Percentiles rank a stretch among this genome's conserved stretches.
Evolutionary conservation across 1,140 invertebrate species (phyloP).

Genomic region (Eurosta solidaginis): DNA sequence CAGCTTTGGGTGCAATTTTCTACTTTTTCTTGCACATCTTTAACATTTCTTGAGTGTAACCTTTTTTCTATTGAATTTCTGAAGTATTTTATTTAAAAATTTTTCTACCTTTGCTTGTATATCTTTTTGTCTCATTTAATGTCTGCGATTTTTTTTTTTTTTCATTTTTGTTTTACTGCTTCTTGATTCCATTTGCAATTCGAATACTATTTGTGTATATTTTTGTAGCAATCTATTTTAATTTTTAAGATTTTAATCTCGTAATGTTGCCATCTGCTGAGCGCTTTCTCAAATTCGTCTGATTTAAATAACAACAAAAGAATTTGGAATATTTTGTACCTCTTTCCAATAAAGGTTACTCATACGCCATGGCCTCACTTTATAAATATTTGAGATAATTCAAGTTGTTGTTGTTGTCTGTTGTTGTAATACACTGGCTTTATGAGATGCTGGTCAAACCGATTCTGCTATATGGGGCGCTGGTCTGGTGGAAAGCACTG

Average conservation of each 20-base stretch:
- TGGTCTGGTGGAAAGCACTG: too few species aligned
- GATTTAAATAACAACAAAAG: too few species aligned
- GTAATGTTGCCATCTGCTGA: background rate
- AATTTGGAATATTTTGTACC: background rate
- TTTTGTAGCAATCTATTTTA: slow-evolving; percentile 26
- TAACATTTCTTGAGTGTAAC: background rate
- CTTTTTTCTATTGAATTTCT: background rate
- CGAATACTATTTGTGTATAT: background rate
- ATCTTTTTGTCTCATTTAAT: background rate
- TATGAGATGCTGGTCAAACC: too few species aligned
- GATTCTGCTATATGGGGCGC: too few species aligned
- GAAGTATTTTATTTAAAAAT: background rate
- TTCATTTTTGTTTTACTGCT: background rate
- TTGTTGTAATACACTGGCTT: too few species aligned
- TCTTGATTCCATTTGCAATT: background rate
- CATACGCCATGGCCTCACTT: background rate
- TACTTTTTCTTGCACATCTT: background rate
- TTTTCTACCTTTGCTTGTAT: background rate
- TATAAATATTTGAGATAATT: too few species aligned
- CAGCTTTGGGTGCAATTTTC: slow-evolving; percentile 16
- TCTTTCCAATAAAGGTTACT: background rate
- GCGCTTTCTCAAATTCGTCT: background rate
- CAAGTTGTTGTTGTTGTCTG: too few species aligned
- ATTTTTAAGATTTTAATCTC: slow-evolving; percentile 34
- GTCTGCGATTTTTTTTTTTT: too few species aligned